A percentile compares a stretch with the other conserved stretches of the same genome.
Evolutionary conservation across 2,888 invertebrate species (phyloP).

Genomic region (Griposia aprilina): DNA sequence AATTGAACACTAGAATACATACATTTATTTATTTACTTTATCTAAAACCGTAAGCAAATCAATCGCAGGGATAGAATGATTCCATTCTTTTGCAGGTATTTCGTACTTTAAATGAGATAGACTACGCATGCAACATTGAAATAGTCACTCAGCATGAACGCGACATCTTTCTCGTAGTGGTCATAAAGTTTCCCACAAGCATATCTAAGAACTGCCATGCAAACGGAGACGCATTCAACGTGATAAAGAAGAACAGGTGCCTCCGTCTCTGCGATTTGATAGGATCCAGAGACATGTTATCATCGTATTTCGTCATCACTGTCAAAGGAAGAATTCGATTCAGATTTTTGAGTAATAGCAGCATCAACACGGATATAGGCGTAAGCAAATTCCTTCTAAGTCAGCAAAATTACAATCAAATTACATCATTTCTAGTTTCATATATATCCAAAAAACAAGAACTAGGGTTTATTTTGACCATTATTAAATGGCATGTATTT

Average conservation of each 20-base stretch:
- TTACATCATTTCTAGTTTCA: background rate
- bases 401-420: background rate
- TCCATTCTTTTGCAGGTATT: constrained; percentile 78
- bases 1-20: too few species aligned
- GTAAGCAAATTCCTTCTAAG: constrained; percentile 69
- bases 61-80: background rate
- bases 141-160: constrained; percentile 72
- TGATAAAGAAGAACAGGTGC: constrained; percentile 76
- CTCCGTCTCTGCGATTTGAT: constrained; percentile 78
- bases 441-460: background rate
- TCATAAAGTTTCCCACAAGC: constrained; percentile 80
- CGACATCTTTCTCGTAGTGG: constrained; percentile 72
- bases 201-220: constrained; percentile 75
- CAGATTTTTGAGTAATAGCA: constrained; percentile 83
- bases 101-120: constrained; percentile 77
- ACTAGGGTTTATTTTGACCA: background rate
- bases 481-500: too few species aligned
- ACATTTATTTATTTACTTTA: background rate
- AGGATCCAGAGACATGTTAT: constrained; percentile 58
- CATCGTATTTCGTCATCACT: constrained; percentile 76
- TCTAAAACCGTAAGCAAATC: background rate
- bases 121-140: constrained; percentile 83
- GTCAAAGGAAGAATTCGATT: constrained; percentile 77
- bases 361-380: constrained; percentile 82
- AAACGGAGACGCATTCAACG: constrained; percentile 78